phyloP scores from a whole-genome alignment of 2,797 vertebrate genomes.

The Phrynocephalus vlangalii region DNA sequence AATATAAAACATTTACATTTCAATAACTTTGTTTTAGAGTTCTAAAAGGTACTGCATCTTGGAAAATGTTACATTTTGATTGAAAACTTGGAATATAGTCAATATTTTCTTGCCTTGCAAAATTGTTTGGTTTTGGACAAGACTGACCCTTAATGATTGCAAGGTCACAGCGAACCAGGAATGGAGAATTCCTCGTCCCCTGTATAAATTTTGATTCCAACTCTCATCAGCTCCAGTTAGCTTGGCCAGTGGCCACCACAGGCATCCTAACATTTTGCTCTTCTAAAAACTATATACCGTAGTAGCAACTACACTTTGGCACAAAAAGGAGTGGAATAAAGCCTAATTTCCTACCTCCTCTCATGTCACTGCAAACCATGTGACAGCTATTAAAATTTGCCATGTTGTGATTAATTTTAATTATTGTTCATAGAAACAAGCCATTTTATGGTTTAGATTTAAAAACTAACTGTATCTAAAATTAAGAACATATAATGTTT shows the following conservation, averaged over 20 bases:
- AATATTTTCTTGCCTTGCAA: not conserved
- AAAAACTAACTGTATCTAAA: not conserved
- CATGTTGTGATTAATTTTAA: not conserved
- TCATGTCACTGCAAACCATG: not conserved
- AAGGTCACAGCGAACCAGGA: not conserved
- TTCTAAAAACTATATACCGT: too few species aligned
- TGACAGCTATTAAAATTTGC: not conserved
- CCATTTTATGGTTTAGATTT: not conserved
- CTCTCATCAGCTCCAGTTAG: not conserved
- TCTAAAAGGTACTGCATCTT: not conserved
- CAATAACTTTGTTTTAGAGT: not conserved
- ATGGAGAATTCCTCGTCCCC: not conserved
- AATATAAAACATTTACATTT: not conserved
- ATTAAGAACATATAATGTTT: not conserved
- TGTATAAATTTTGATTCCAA: not conserved
- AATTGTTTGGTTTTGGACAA: not conserved
- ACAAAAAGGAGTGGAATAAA: not conserved
- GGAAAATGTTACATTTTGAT: not conserved
- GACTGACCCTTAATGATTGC: not conserved
- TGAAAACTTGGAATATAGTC: not conserved
- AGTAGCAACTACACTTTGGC: not conserved
- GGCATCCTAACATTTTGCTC: not conserved
- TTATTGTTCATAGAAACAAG: not conserved
- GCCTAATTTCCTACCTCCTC: not conserved
- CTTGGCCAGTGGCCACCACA: not conserved